phyloP scores from a whole-genome alignment of 2,113 vertebrate species.

The Siphamia tubifer region DNA sequence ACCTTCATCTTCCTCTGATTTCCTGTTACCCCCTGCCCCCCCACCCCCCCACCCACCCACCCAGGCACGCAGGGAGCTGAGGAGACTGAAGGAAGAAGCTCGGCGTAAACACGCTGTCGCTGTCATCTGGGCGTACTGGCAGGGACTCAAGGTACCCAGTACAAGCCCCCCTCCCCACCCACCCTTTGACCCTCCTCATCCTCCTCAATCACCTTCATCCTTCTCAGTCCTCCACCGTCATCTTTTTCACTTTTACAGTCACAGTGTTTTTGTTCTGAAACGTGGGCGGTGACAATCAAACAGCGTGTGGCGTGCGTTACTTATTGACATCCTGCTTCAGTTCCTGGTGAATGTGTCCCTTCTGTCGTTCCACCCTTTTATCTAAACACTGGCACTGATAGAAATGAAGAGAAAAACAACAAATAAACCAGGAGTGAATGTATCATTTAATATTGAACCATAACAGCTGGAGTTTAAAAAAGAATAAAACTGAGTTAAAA shows the following conservation, averaged over 20 bases:
- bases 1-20: slow-evolving; percentile 49
- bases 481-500: too few relatives aligned
- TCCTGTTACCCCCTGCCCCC: too few relatives aligned
- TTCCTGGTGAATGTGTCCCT: background rate
- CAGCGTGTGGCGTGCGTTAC: background rate
- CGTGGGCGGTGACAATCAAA: too few relatives aligned
- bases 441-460: background rate
- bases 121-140: slow-evolving; percentile 99
- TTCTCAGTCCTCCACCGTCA: background rate
- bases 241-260: background rate
- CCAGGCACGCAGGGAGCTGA: slow-evolving; percentile 98
- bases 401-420: background rate
- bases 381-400: background rate
- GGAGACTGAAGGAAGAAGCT: slow-evolving; percentile 97
- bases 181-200: slow-evolving; percentile 23
- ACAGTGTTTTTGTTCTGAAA: too few relatives aligned
- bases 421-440: background rate
- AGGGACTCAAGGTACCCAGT: slow-evolving; percentile 98
- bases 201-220: background rate
- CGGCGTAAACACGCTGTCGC: slow-evolving; percentile 97
- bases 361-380: background rate
- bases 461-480: too few relatives aligned
- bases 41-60: slow-evolving; percentile 42
- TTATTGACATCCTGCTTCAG: background rate
- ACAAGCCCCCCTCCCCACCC: slow-evolving; percentile 25